phyloP scores from a whole-genome alignment of 2,797 vertebrate genomes.

The Lutra lutra region DNA sequence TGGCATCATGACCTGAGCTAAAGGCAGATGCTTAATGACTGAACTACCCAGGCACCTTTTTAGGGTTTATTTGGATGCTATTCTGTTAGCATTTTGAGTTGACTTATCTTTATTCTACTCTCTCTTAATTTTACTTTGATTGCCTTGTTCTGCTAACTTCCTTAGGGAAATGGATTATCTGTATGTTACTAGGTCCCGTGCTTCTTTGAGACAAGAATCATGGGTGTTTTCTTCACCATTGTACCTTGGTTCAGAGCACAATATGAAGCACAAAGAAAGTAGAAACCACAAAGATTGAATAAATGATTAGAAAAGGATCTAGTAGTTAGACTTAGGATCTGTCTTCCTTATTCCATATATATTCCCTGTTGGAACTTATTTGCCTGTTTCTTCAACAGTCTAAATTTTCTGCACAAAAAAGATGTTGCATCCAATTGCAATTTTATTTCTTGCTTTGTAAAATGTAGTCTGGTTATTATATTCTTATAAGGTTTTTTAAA shows the following conservation, averaged over 20 bases:
- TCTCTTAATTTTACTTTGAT: neutral
- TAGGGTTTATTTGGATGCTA: neutral
- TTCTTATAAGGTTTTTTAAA: conserved; percentile 9
- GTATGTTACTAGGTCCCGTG: neutral
- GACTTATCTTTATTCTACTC: neutral
- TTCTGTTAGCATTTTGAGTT: neutral
- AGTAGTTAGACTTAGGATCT: neutral
- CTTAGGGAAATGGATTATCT: neutral
- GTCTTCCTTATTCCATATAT: neutral
- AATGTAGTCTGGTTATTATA: conserved; percentile 30
- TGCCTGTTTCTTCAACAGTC: neutral
- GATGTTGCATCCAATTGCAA: neutral
- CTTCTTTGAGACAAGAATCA: neutral
- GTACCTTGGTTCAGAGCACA: neutral
- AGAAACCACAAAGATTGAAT: neutral
- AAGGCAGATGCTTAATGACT: too few species aligned
- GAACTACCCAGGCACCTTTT: neutral
- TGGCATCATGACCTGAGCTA: too few species aligned
- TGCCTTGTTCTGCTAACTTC: neutral
- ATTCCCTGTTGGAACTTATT: neutral
- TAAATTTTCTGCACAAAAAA: neutral
- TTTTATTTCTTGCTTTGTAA: conserved; percentile 21
- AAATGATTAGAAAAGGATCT: neutral
- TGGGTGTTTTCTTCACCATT: neutral
- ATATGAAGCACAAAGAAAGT: neutral